Evolutionary conservation across 2,888 invertebrate species (phyloP).

Genomic region (Hydraecia micacea): DNA sequence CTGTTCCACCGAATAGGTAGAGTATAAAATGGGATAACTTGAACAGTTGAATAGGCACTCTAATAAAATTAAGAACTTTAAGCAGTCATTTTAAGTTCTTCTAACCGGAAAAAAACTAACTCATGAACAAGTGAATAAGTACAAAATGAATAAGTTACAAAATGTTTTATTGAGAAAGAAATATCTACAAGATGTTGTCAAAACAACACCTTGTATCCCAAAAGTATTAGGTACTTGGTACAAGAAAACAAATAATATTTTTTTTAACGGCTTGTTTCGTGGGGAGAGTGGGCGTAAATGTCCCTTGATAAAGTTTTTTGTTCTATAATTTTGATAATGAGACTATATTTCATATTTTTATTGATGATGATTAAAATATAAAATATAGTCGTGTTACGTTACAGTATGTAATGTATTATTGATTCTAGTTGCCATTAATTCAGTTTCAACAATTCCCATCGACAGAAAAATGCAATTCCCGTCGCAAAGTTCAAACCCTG

Average conservation of each 20-base stretch:
- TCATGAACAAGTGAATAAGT: background rate
- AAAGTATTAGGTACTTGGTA: too few species aligned
- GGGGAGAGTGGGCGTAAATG: background rate
- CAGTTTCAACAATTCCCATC: background rate
- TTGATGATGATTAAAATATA: background rate
- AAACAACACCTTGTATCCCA: too few species aligned
- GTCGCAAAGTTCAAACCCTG: background rate
- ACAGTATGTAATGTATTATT: background rate
- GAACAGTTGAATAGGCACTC: background rate
- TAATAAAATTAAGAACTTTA: background rate
- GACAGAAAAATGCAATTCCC: background rate
- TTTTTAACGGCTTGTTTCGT: background rate
- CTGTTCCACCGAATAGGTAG: background rate
- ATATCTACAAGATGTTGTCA: too few species aligned
- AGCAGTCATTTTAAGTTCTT: background rate
- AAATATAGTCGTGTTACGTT: background rate
- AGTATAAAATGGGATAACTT: background rate
- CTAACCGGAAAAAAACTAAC: background rate
- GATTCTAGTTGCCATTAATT: background rate
- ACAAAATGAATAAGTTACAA: too few species aligned
- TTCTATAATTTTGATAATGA: background rate
- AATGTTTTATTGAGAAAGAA: too few species aligned
- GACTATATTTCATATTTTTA: background rate
- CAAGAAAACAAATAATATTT: too few species aligned
- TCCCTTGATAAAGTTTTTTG: background rate